Base-by-base conservation (phyloP, 2,113 vertebrate genomes). In the Amblyornis subalaris region DNA sequence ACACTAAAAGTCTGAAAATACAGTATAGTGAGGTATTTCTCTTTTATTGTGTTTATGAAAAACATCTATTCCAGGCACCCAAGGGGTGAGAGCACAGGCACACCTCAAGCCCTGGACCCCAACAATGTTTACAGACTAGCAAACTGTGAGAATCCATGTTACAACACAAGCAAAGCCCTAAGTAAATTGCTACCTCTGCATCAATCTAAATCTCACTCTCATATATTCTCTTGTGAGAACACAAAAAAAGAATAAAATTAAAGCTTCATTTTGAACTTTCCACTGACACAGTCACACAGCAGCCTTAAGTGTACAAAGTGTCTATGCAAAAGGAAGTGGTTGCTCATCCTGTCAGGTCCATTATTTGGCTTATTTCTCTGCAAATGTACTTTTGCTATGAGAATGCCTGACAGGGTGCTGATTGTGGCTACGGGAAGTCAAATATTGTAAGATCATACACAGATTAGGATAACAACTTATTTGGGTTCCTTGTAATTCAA, bases 401-500 rank as follows among this genome's bases (percentile, higher is more conserved):
- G 36, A 95, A 71, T 48, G 42, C 33, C n/a, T 85, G 85, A 85
- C 75, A 80, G 6, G 5, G 36, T 0, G 0, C 60, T 33, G 53
- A 90, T 3, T 74, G 60, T 44, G 40, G 69, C 72, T 86, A 64
- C 0, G 0, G 47, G 65, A 92, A 94, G 69, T 77, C 83, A 95
- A 89, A 86, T 72, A 84, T 15, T 91, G 9, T 72, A 57, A 95
- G 88, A 94, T 91, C 51, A 54, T 33, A 62, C 42, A 83, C 8
- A 95, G 91, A 95, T 93, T 85, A 95, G 22, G 40, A 67, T 71
- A 95, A 93, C 48, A 89, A 89, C 31, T 91, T 87, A 54, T 79
- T 76, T 74, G 55, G 38, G 58, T 83, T 94, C 88, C 2, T 21
- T 77, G 35, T 80, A 73, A 92, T 80, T 80, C 70, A 54, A 91